These are phyloP conservation scores for Passer domesticus DNA, from an alignment of 2,113 vertebrate genomes.

Conservation along the genomic window DNA sequence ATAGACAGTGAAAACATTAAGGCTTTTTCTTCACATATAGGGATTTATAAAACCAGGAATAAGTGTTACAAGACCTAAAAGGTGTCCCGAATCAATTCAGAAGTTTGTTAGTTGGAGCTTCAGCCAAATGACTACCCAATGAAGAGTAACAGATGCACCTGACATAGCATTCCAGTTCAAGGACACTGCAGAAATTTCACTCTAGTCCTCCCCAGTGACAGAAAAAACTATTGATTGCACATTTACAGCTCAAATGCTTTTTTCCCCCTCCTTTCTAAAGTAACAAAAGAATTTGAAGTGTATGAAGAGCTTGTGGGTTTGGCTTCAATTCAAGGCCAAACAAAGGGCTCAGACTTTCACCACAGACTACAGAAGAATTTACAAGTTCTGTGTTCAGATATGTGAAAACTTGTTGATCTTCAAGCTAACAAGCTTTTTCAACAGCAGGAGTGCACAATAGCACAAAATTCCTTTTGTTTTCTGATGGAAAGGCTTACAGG, in stretches of 20 bases:
- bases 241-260: constrained; percentile 53
- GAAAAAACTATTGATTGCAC: constrained; percentile 63
- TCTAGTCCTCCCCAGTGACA: constrained; percentile 45
- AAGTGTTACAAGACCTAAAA: neutral
- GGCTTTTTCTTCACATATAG: neutral
- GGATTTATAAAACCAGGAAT: neutral
- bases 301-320: constrained; percentile 23
- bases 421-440: neutral
- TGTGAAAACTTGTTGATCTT: constrained; percentile 26
- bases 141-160: constrained; percentile 48
- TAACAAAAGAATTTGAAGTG: constrained; percentile 32
- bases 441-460: neutral
- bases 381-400: neutral
- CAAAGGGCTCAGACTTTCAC: constrained; percentile 30
- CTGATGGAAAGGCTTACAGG: neutral
- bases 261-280: neutral
- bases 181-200: constrained; percentile 41
- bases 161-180: constrained; percentile 58
- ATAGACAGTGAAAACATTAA: neutral
- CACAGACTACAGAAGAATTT: neutral
- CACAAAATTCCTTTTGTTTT: neutral
- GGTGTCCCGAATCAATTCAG: neutral
- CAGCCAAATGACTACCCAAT: neutral
- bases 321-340: constrained; percentile 58
- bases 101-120: constrained; percentile 19